These are phyloP conservation scores for Drosophila murphyi DNA, from an alignment of 1,140 invertebrate species.

Conservation along the genomic window DNA sequence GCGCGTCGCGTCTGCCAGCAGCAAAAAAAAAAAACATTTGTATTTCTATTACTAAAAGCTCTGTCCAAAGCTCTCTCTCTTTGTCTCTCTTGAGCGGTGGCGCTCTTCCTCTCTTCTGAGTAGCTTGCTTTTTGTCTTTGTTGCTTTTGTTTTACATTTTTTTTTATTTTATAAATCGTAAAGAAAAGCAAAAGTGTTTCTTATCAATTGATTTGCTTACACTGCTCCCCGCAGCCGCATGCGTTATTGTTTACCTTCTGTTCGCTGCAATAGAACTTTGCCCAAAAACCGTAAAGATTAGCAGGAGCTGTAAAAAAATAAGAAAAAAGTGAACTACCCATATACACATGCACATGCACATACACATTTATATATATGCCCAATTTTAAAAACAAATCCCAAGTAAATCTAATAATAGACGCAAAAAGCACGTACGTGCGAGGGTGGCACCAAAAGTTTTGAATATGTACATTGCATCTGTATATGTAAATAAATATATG, in stretches of 20 bases:
- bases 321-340: slow-evolving; percentile 23
- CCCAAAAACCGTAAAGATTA: slow-evolving; percentile 70
- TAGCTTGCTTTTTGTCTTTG: not conserved
- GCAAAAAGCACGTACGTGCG: slow-evolving; percentile 1
- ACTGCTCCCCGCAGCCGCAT: slow-evolving; percentile 1
- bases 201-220: slow-evolving; percentile 59
- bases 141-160: slow-evolving; percentile 1
- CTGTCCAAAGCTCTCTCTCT: slow-evolving; percentile 27
- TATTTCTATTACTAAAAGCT: slow-evolving; percentile 40
- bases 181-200: slow-evolving; percentile 71
- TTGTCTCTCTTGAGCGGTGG: not conserved
- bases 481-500: not conserved
- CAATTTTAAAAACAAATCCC: slow-evolving; percentile 10
- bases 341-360: slow-evolving; percentile 1
- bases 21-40: not conserved
- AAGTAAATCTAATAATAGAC: slow-evolving; percentile 19
- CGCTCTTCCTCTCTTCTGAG: not conserved
- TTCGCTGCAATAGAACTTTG: slow-evolving; percentile 61
- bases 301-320: slow-evolving; percentile 57
- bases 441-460: slow-evolving; percentile 9
- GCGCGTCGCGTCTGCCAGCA: slow-evolving; percentile 32
- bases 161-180: slow-evolving; percentile 32
- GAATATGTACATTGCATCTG: not conserved
- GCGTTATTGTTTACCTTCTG: not conserved
- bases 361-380: not conserved